A percentile compares a stretch with the other conserved stretches of the same genome.
Evolutionary conservation across 2,888 invertebrate genomes (phyloP).

Genomic region (Helicoverpa assulta): DNA sequence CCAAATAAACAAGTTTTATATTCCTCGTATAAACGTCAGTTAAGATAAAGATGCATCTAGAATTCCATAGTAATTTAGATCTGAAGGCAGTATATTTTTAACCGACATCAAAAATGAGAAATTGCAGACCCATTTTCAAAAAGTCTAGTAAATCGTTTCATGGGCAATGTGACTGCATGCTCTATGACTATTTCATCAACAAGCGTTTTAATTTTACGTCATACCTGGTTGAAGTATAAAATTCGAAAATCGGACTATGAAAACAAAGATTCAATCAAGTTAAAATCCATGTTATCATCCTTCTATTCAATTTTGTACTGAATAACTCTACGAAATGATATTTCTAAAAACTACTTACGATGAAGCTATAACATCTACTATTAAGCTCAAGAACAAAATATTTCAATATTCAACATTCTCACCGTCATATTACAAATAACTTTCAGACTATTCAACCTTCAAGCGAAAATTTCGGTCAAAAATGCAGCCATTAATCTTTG

Average conservation of each 20-base stretch:
- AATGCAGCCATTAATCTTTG: slow-evolving; percentile 30
- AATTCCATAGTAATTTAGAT: background rate
- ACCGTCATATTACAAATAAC: background rate
- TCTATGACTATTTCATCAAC: too few relatives aligned
- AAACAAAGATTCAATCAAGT: too few relatives aligned
- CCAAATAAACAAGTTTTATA: slow-evolving; percentile 48
- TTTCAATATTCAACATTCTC: background rate
- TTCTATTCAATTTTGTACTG: too few relatives aligned
- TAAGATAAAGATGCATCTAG: slow-evolving; percentile 6
- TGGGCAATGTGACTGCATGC: too few relatives aligned
- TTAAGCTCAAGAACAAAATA: background rate
- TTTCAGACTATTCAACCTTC: background rate
- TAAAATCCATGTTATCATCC: too few relatives aligned
- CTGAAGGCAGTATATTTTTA: background rate
- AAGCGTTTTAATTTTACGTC: too few relatives aligned
- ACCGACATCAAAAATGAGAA: background rate
- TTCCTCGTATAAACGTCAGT: slow-evolving; percentile 11
- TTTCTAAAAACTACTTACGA: background rate
- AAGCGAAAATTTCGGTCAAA: slow-evolving; percentile 22
- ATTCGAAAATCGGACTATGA: too few relatives aligned
- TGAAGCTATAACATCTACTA: background rate
- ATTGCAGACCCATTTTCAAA: background rate
- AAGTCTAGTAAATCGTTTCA: too few relatives aligned
- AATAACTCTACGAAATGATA: too few relatives aligned
- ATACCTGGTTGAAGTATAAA: too few relatives aligned